These are phyloP conservation scores for Timema podura DNA, from an alignment of 2,888 invertebrate genomes.

Conservation along the genomic window DNA sequence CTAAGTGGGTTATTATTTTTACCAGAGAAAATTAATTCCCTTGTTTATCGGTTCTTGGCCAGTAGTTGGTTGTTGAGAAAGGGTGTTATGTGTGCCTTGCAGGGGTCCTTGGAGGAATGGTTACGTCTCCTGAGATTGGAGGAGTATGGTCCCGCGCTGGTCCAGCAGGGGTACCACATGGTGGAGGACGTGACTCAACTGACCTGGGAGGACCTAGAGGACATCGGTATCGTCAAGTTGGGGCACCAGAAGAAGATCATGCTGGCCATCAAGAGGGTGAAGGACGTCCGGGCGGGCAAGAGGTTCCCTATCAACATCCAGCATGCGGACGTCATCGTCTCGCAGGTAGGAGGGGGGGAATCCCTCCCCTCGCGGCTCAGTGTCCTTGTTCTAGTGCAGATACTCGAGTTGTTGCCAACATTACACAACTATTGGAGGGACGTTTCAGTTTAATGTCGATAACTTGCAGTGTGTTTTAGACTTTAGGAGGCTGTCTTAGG, in stretches of 20 bases:
- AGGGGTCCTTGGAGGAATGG: constrained; percentile 95
- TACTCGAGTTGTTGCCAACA: too few relatives aligned
- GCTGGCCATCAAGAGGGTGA: constrained; percentile 93
- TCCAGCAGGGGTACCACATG: constrained; percentile 89
- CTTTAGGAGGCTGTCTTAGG: too few relatives aligned
- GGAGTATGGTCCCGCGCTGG: constrained; percentile 86
- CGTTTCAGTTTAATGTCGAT: too few relatives aligned
- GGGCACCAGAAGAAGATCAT: constrained; percentile 99
- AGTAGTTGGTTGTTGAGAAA: too few relatives aligned
- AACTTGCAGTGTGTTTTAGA: too few relatives aligned
- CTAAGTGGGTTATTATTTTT: too few relatives aligned
- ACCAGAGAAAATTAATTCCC: too few relatives aligned
- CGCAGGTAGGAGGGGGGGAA: not conserved
- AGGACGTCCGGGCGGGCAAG: constrained; percentile 87
- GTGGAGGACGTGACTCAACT: constrained; percentile 93
- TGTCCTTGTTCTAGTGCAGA: too few relatives aligned
- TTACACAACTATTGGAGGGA: too few relatives aligned
- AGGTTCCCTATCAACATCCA: constrained; percentile 38
- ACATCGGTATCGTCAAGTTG: constrained; percentile 87
- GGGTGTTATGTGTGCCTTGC: constrained; percentile 25
- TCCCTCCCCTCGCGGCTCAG: too few relatives aligned
- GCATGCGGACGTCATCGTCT: not conserved
- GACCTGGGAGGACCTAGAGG: constrained; percentile 98
- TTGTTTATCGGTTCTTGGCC: too few relatives aligned
- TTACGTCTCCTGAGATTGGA: constrained; percentile 83